A percentile compares a stretch with the other conserved stretches of the same genome.
Evolutionary conservation across 2,888 invertebrate genomes (phyloP).

Genomic region (Bhutanitis thaidina): DNA sequence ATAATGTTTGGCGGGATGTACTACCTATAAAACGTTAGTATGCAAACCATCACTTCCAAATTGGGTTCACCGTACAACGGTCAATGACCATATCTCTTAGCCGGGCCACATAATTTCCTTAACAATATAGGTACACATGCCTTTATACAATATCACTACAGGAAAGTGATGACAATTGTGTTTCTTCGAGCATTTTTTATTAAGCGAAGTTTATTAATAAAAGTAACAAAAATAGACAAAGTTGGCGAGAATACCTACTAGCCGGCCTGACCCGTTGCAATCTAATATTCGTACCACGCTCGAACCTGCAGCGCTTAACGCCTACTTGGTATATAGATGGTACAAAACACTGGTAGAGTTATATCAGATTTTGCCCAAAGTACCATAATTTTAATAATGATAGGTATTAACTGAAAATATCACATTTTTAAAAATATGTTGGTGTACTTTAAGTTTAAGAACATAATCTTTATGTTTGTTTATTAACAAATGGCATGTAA

Average conservation of each 20-base stretch:
- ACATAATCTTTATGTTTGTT: no score
- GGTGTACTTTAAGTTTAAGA: no score
- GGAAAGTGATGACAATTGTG: not conserved
- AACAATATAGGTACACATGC: not conserved
- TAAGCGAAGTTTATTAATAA: not conserved
- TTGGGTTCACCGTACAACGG: slow-evolving; percentile 50
- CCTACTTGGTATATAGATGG: not conserved
- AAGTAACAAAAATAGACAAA: slow-evolving; percentile 13
- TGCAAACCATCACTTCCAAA: slow-evolving; percentile 52
- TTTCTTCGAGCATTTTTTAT: slow-evolving; percentile 16
- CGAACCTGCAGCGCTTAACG: slow-evolving; percentile 30
- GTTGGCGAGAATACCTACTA: slow-evolving; percentile 9
- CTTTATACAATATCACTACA: not conserved
- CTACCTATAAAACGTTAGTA: slow-evolving; percentile 37
- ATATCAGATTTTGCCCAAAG: not conserved
- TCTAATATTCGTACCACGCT: slow-evolving; percentile 45
- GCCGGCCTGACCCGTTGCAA: slow-evolving; percentile 34
- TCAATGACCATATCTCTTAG: slow-evolving; percentile 54
- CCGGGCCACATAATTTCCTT: not conserved
- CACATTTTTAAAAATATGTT: no score
- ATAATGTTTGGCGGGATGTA: no score
- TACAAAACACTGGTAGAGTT: slow-evolving; percentile 1
- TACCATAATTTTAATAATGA: not conserved
- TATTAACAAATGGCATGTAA: no score
- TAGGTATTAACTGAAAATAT: no score